phyloP scores from a whole-genome alignment of 2,113 vertebrate genomes.

The Elephas maximus region DNA sequence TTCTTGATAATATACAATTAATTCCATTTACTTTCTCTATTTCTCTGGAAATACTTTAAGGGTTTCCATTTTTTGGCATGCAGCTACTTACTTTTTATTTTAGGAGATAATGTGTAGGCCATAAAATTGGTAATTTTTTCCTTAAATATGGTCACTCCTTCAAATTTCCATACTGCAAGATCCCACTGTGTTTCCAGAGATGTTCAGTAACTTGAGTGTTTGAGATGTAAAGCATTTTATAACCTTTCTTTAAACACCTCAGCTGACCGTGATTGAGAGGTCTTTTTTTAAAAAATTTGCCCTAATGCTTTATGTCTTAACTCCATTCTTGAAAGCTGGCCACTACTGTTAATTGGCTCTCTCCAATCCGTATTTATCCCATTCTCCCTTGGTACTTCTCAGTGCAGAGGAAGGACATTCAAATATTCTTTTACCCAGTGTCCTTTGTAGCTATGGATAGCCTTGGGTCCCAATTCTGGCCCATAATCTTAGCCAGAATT shows the following conservation, averaged over 20 bases:
- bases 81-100: not conserved
- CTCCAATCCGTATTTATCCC: not conserved
- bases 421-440: not conserved
- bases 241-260: not conserved
- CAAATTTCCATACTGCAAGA: not conserved
- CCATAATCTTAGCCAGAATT: not conserved
- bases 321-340: not conserved
- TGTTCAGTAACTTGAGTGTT: constrained; percentile 30
- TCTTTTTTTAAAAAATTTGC: constrained; percentile 11
- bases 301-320: not conserved
- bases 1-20: constrained; percentile 21
- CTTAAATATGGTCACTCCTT: not conserved
- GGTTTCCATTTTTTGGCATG: not conserved
- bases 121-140: not conserved
- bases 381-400: constrained; percentile 1
- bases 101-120: not conserved
- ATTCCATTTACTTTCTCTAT: not conserved
- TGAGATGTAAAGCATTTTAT: not conserved
- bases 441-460: not conserved
- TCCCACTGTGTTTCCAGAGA: not conserved
- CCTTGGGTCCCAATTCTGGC: not conserved
- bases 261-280: not conserved
- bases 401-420: not conserved
- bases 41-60: constrained; percentile 1
- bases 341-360: not conserved